Base-by-base conservation (phyloP, 2,797 vertebrate species). In the Chaetophractus vellerosus region DNA sequence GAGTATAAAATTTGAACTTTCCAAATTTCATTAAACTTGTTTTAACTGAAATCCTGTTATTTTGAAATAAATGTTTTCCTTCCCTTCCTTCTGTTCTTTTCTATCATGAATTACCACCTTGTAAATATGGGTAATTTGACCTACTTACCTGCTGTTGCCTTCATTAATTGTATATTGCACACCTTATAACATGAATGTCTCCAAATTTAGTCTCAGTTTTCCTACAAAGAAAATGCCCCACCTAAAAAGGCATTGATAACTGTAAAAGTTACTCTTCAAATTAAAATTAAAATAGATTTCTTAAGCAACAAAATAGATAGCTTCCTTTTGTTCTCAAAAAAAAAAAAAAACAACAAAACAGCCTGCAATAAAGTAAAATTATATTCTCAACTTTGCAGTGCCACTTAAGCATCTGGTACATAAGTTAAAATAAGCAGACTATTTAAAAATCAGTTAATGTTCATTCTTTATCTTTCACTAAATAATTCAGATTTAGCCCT, bases 401-500 rank as follows among this genome's bases (percentile, higher is more conserved):
- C 74, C 68, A 76, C 38, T 33, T 83, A 93, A 90, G n/a, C 23
- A 90, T 48, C 68, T 93, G 41, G 33, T 85, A 69, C 18, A 85
- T 12, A 28, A 55, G 55, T 72, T 84, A 89, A 91, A 94, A 85
- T 82, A 88, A 88, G 63, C 9, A 78, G 38, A 1, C 3, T 52
- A 84, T 87, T 96, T 52, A 52, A 88, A 87, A 83, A 76, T 21
- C 87, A 72, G 88, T 55, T 12, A 41, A 88, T 90, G 92, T 90
- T 78, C 31, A 92, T 71, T 95, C 74, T 76, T 93, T 57, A 88
- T 68, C 0, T 36, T 92, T 90, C n/a, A 71, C 45, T 94, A 91
- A 94, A 92, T 83, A 90, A 96, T 93, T 96, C 50, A 93, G 21
- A 72, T 59, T 87, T 79, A 74, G 21, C 41, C 69, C 71, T 79